A percentile compares a stretch with the other conserved stretches of the same genome.
Conservation (phyloP, 2,113 vertebrate species). For the Pomatostomus ruficeps region DNA sequence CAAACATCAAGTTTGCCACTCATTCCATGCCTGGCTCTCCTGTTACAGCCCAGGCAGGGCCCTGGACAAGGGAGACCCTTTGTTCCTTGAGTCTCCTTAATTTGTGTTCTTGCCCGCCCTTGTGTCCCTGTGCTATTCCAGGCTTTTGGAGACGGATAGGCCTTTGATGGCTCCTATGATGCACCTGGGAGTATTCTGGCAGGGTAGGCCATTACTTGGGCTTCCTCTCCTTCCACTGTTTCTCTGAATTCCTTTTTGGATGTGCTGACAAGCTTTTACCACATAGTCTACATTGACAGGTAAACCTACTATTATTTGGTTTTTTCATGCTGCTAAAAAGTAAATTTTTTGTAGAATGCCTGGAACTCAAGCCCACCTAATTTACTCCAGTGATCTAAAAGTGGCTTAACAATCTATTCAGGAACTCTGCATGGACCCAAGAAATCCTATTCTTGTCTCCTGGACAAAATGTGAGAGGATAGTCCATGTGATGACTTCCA, state of each 20-base stretch:
- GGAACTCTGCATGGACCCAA: neutral
- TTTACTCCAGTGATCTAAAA: neutral
- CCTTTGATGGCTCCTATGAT: neutral
- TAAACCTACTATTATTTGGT: neutral
- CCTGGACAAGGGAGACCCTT: neutral
- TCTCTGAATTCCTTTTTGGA: neutral
- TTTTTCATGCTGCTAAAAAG: neutral
- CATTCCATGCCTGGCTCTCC: neutral
- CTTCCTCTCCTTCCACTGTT: neutral
- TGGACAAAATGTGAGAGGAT: neutral
- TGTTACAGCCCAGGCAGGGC: neutral
- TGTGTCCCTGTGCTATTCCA: neutral
- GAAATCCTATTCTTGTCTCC: neutral
- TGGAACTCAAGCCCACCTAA: neutral
- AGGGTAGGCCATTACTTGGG: neutral
- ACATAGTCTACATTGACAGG: neutral
- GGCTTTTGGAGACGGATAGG: neutral
- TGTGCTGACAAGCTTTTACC: neutral
- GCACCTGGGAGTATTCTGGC: neutral
- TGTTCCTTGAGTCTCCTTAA: neutral
- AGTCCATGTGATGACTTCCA: neutral
- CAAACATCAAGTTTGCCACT: neutral
- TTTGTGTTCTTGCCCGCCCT: neutral
- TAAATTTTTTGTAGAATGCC: neutral
- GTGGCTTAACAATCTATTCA: neutral